A percentile compares a stretch with the other conserved stretches of the same genome.
Conservation (phyloP, 1,140 invertebrate species). For the Scaptomyza montana region DNA sequence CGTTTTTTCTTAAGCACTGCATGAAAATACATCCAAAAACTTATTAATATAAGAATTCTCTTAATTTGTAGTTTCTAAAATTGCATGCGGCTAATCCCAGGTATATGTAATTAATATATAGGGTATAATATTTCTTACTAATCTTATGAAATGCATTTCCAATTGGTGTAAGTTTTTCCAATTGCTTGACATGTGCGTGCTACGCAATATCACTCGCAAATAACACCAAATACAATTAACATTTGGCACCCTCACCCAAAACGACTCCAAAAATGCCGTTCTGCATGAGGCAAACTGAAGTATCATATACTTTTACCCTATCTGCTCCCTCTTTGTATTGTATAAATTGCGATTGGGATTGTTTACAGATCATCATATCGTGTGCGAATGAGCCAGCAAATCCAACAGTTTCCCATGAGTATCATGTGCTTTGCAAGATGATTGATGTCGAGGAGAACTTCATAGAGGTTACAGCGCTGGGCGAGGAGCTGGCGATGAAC, state of each 20-base stretch:
- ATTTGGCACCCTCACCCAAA: conserved; percentile 49
- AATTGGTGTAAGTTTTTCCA: conserved; percentile 72
- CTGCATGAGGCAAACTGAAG: conserved; percentile 65
- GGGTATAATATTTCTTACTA: neutral
- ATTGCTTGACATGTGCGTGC: conserved; percentile 83
- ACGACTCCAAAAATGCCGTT: conserved; percentile 55
- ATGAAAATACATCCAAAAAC: conserved; percentile 22
- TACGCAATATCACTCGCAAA: conserved; percentile 67
- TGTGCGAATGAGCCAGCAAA: conserved; percentile 94
- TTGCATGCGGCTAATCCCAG: conserved; percentile 30
- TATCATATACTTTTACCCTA: conserved; percentile 46
- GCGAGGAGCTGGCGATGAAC: conserved; percentile 96
- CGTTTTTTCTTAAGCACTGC: conserved; percentile 28
- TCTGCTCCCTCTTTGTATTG: conserved; percentile 7
- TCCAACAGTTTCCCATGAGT: conserved; percentile 93
- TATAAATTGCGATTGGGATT: conserved; percentile 40
- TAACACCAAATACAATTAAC: conserved; percentile 25
- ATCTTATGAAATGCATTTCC: conserved; percentile 24
- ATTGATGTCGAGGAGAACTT: conserved; percentile 96
- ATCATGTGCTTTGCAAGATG: conserved; percentile 93
- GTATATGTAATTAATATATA: conserved; percentile 29
- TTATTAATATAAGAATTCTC: neutral
- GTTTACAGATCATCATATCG: conserved; percentile 93
- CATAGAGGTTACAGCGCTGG: conserved; percentile 95
- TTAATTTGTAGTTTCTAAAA: conserved; percentile 16